Evolutionary conservation across 1,140 invertebrate species (phyloP).

Genomic region (Cheumatopsyche charites): DNA sequence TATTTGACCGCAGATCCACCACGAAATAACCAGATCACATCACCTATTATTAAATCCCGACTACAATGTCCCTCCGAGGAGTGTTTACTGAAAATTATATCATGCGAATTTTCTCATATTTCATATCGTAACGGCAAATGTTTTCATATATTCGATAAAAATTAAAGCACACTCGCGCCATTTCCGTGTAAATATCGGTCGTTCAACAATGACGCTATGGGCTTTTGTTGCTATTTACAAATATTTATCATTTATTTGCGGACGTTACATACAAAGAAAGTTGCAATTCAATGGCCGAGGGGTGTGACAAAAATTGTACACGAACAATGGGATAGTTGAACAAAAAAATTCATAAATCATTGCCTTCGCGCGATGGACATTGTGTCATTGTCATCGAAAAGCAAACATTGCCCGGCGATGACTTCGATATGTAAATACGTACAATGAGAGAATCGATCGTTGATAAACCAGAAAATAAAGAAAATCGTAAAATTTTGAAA

Average conservation of each 20-base stretch:
- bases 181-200: conserved; percentile 24
- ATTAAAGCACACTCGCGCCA: conserved; percentile 1
- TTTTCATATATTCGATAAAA: conserved; percentile 10
- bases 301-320: conserved; percentile 35
- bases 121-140: neutral
- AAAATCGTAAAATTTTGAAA: neutral
- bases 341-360: conserved; percentile 43
- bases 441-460: neutral
- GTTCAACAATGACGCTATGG: conserved; percentile 7
- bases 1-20: conserved; percentile 32
- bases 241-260: conserved; percentile 46
- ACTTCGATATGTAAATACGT: conserved; percentile 26
- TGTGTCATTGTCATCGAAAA: conserved; percentile 34
- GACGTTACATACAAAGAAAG: conserved; percentile 26
- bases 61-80: conserved; percentile 40
- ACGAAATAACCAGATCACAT: conserved; percentile 20
- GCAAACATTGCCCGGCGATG: conserved; percentile 13
- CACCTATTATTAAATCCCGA: conserved; percentile 40
- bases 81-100: conserved; percentile 41
- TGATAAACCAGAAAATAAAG: too few species aligned
- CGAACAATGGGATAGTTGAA: conserved; percentile 30
- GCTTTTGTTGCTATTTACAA: conserved; percentile 34
- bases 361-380: conserved; percentile 37
- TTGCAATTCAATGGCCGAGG: conserved; percentile 33
- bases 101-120: neutral